phyloP scores from a whole-genome alignment of 1,140 invertebrate genomes.

The Tetramorium parvispinum region DNA sequence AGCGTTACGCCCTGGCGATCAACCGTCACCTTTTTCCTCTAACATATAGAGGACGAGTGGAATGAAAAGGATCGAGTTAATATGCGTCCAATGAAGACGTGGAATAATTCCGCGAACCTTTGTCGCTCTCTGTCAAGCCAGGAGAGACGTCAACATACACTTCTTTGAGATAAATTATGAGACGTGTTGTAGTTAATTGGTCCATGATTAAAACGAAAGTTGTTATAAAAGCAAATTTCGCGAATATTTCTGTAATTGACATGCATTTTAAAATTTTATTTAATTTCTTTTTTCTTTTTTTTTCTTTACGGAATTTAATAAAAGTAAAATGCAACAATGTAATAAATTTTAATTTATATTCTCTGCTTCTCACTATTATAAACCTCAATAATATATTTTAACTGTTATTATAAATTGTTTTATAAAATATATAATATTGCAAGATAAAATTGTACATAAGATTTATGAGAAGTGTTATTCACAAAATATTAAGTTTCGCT shows the following conservation, averaged over 20 bases:
- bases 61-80: slow-evolving; percentile 56
- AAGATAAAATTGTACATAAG: background rate
- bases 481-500: slow-evolving; percentile 14
- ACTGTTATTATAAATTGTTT: background rate
- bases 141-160: background rate
- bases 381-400: background rate
- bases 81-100: slow-evolving; percentile 36
- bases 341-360: background rate
- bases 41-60: background rate
- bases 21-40: slow-evolving; percentile 53
- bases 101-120: slow-evolving; percentile 34
- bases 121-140: slow-evolving; percentile 8
- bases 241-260: background rate
- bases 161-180: background rate
- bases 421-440: background rate
- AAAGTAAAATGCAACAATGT: background rate
- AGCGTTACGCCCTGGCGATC: slow-evolving; percentile 46
- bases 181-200: background rate
- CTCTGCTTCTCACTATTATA: background rate
- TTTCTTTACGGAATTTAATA: background rate
- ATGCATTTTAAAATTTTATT: background rate
- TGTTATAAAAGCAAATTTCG: background rate
- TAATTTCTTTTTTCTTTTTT: background rate
- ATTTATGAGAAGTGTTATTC: background rate
- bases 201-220: background rate